Conservation (phyloP, 2,888 invertebrate genomes). For the Ennomos fuscantarius region DNA sequence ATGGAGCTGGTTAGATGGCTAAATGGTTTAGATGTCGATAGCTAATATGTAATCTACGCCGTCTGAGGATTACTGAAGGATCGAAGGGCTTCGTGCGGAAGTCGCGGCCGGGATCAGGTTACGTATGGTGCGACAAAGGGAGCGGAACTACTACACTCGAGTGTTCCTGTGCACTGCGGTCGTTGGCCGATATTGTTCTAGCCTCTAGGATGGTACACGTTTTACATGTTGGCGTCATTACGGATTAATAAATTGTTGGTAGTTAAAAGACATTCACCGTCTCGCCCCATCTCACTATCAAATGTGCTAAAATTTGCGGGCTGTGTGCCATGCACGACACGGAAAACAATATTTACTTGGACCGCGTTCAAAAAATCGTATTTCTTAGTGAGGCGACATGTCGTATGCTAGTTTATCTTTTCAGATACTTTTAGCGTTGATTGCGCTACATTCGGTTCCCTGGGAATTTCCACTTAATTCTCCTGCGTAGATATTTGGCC, state of each 20-base stretch:
- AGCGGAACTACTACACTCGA: constrained; percentile 73
- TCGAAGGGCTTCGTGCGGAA: constrained; percentile 80
- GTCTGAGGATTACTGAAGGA: constrained; percentile 67
- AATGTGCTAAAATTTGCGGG: constrained; percentile 56
- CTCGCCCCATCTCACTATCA: constrained; percentile 29
- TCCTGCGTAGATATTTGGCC: constrained; percentile 39
- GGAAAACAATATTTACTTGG: constrained; percentile 76
- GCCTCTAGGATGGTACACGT: constrained; percentile 28
- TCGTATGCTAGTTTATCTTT: constrained; percentile 61
- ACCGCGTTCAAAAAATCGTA: constrained; percentile 71
- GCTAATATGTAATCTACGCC: constrained; percentile 51
- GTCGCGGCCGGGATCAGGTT: constrained; percentile 74
- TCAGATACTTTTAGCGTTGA: constrained; percentile 35
- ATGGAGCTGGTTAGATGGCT: constrained; percentile 26
- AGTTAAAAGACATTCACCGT: constrained; percentile 33
- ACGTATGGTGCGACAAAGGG: constrained; percentile 68
- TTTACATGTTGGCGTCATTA: constrained; percentile 19
- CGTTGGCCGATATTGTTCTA: constrained; percentile 52
- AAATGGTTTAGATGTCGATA: constrained; percentile 47
- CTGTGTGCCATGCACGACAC: constrained; percentile 63
- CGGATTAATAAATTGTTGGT: constrained; percentile 27
- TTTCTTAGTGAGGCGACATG: constrained; percentile 62
- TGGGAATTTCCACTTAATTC: constrained; percentile 47
- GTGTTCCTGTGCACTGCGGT: constrained; percentile 64
- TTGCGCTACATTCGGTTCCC: constrained; percentile 42